Evolutionary conservation across 92 coral and sea anemone species (phyloP), one percentile per base, ranked within the genome.

Genomic region (Epizoanthus ramosus): DNA sequence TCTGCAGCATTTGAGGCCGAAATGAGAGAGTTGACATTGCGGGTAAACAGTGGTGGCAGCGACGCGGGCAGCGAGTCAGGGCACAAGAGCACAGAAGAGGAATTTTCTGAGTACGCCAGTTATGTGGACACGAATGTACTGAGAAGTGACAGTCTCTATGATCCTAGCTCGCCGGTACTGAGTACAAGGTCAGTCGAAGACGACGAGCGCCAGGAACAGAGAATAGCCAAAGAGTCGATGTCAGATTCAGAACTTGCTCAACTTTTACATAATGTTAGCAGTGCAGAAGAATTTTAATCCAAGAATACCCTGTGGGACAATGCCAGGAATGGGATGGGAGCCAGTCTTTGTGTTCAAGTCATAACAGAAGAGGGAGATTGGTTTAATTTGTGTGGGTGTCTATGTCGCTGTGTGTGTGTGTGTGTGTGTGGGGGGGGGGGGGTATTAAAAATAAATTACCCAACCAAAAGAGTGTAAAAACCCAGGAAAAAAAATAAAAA

Each of bases 191-290:
- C 19, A n/a, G 60, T 24, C 17, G 75, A 19, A 14, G 31, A 13
- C 0, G 8, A 67, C 76, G 24, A 66, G 43, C 85, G 16, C 15
- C 31, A 54, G 50, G 75, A 67, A 47, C 28, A 54, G 43, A 64
- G 59, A 57, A 39, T 71, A 8, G 73, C 59, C 17, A 50, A 68
- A 14, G 83, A 88, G 53, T 54, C 85, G 39, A 45, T 84, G 68
- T 85, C 88, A 6, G 89, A 88, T 45, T 61, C 85, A 23, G 89
- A 88, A 73, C 89, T 84, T 14, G 82, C 63, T 28, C 22, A 71
- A 50, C 82, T 88, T 37, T 63, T 88, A 17, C 60, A 85, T 58
- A 84, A 80, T 63, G 79, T 85, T 22, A 74, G 85, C 68, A 54
- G 89, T 41, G 80, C 88, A 3, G 91, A 88, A 19, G 79, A 88